Percentiles rank a stretch among this genome's conserved stretches.
Evolutionary conservation across 92 coral and sea anemone genomes (phyloP).

Genomic region (Galaxea fascicularis): DNA sequence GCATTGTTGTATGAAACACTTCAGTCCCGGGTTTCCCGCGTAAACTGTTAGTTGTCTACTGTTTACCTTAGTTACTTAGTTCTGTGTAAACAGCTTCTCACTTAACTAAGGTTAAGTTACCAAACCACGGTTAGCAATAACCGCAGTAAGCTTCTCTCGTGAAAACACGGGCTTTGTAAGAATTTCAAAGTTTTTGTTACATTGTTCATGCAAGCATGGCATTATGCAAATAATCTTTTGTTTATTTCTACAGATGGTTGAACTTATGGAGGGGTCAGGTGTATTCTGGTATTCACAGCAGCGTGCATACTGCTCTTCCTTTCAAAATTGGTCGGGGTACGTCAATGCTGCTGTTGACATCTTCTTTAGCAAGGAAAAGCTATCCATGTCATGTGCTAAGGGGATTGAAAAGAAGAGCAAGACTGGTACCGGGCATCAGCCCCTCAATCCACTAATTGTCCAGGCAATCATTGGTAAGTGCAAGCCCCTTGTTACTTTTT

Average conservation of each 20-base stretch:
- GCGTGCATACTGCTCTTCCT: constrained; percentile 43
- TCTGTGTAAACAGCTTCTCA: no score
- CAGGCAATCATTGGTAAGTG: constrained; percentile 38
- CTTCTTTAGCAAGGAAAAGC: constrained; percentile 31
- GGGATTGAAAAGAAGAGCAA: constrained; percentile 24
- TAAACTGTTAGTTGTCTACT: no score
- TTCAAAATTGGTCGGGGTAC: constrained; percentile 10
- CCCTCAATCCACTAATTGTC: constrained; percentile 15
- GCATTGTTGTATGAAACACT: no score
- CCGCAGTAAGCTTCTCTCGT: no score
- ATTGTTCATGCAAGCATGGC: no score
- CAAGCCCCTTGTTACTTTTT: neutral
- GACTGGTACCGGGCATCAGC: neutral
- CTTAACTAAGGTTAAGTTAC: no score
- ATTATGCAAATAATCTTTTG: no score
- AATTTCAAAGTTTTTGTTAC: no score
- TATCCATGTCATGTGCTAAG: constrained; percentile 21
- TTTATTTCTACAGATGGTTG: constrained; percentile 29
- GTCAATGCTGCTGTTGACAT: constrained; percentile 47
- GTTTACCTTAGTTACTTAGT: no score
- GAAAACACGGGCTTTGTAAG: no score
- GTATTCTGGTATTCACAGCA: constrained; percentile 34
- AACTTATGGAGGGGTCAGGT: constrained; percentile 34
- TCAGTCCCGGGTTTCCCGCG: no score
- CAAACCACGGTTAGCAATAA: no score